A percentile compares a stretch with the other conserved stretches of the same genome.
Conservation (phyloP, 1,140 invertebrate species). For the Diorhabda carinulata region DNA sequence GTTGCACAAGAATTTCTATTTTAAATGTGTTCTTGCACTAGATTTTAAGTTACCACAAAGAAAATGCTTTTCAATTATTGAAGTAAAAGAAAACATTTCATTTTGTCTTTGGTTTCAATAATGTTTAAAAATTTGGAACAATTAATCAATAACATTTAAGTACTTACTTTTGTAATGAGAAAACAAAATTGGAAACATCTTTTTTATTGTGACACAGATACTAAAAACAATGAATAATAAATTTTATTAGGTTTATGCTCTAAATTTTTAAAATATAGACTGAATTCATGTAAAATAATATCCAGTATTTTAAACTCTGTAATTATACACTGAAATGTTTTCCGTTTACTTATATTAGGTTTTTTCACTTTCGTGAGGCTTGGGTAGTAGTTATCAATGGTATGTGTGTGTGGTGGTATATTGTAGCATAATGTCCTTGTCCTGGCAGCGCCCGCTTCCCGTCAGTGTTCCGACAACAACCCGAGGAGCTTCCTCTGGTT, state of each 20-base stretch:
- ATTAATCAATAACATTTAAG: no score
- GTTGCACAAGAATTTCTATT: conserved; percentile 16
- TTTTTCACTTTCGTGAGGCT: conserved; percentile 8
- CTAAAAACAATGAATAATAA: no score
- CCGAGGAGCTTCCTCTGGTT: conserved; percentile 5
- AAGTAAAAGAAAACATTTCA: conserved; percentile 15
- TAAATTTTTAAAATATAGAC: no score
- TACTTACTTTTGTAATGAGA: no score
- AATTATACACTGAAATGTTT: conserved; percentile 12
- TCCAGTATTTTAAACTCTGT: no score
- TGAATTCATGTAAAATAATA: no score
- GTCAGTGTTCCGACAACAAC: conserved; percentile 34
- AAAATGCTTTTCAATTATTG: conserved; percentile 6
- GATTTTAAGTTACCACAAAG: conserved; percentile 12
- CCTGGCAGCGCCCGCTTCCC: conserved; percentile 42
- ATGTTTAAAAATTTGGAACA: no score
- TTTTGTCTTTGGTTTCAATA: no score
- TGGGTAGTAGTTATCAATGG: conserved; percentile 21
- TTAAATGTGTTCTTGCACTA: conserved; percentile 20
- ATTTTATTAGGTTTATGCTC: no score
- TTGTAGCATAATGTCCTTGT: conserved; percentile 46
- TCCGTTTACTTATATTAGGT: conserved; percentile 10
- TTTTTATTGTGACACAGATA: no score
- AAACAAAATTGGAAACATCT: no score
- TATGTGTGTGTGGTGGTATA: conserved; percentile 40